These are phyloP conservation scores for Watsonalla cultraria DNA, from an alignment of 2,888 invertebrate species.

Conservation along the genomic window DNA sequence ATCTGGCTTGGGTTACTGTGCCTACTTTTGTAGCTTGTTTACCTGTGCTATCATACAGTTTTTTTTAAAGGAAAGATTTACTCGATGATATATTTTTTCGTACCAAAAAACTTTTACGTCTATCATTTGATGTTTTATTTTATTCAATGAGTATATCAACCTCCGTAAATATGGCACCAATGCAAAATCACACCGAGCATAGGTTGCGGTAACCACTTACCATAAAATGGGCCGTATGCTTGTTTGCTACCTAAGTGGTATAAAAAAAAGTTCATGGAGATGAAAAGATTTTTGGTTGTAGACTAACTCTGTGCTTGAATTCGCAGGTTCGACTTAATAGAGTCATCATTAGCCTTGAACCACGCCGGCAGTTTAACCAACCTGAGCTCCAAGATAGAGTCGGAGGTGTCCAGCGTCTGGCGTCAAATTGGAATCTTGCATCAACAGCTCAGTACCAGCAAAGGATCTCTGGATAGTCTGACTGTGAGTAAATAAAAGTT, in stretches of 20 bases:
- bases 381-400: conserved; percentile 86
- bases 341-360: conserved; percentile 83
- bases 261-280: background rate
- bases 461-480: conserved; percentile 85
- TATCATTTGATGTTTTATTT: too few relatives aligned
- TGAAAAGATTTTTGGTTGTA: background rate
- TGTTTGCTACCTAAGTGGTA: background rate
- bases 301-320: background rate
- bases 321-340: conserved; percentile 82
- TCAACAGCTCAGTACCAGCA: conserved; percentile 87
- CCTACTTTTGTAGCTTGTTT: too few relatives aligned
- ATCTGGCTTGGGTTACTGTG: too few relatives aligned
- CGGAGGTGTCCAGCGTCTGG: conserved; percentile 92
- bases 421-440: conserved; percentile 94
- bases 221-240: background rate
- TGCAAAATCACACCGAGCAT: too few relatives aligned
- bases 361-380: conserved; percentile 86
- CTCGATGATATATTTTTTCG: too few relatives aligned
- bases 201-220: background rate
- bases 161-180: too few relatives aligned
- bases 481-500: conserved; percentile 45
- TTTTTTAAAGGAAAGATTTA: too few relatives aligned
- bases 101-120: too few relatives aligned
- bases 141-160: too few relatives aligned
- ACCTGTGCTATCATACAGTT: too few relatives aligned